Evolutionary conservation across 2,113 vertebrate genomes (phyloP), one percentile per base, ranked within the genome.

Genomic region (Pipa parva): DNA sequence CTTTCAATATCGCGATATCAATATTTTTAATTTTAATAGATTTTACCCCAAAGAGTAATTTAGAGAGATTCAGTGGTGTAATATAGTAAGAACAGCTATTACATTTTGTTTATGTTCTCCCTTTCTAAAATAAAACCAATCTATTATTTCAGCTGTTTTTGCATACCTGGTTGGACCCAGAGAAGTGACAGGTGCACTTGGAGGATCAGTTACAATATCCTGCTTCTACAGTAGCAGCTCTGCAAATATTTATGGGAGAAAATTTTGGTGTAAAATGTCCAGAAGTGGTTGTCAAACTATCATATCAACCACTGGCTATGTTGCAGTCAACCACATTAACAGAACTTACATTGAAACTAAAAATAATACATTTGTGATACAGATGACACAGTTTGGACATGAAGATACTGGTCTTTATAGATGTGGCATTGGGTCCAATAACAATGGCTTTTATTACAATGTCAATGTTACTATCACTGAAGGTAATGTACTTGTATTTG

Each of bases 361-460:
- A 78, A 84, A 1, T 36, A 74, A 80, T 50, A 20, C 76, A 24
- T 82, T 89, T 63, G 0, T 1, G 0, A 78, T 88, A 74, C 77
- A 36, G 0, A 33, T 90, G 75, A 52, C 57, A 1, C 65, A 8
- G 10, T 73, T 90, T 65, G 33, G 68, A 28, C 36, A 0, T 1
- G 46, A 7, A 0, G 85, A 90, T 2, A 15, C 25, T 0, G 84
- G 86, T 2, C 27, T 2, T 31, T 90, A 90, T 21, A 75, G 77
- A n/a, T 90, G 86, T 0, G 87, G 84, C 52, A 80, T 88, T 0
- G 87, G 88, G 15, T n/a, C 4, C 26, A 15, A 5, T n/a, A 84
- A 79, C 7, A 1, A 15, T 0, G 51, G 21, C 17, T 60, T 82
- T 1, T 75, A 65, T 17, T 33, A 63, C 71, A 54, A 18, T 37